These are phyloP conservation scores for Poecilia velifera DNA, from an alignment of 2,797 vertebrate species.

Conservation along the genomic window DNA sequence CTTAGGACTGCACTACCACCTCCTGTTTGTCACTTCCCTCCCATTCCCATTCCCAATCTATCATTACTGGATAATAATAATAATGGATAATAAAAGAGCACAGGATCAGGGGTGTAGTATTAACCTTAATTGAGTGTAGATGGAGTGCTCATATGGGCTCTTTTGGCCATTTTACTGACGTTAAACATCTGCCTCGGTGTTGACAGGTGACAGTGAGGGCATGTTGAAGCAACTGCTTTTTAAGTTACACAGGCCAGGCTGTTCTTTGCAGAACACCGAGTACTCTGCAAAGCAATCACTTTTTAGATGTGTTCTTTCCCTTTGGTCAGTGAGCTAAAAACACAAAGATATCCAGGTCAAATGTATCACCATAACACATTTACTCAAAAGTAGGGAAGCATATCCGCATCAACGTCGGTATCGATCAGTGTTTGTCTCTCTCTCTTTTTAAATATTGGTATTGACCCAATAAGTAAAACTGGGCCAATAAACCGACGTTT, in stretches of 20 bases:
- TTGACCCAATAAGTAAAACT: not conserved
- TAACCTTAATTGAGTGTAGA: slow-evolving; percentile 29
- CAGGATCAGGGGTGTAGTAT: slow-evolving; percentile 17
- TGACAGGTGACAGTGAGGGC: slow-evolving; percentile 40
- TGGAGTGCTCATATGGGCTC: slow-evolving; percentile 38
- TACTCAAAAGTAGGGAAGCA: not conserved
- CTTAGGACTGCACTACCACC: slow-evolving; percentile 45
- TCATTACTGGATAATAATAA: slow-evolving; percentile 39
- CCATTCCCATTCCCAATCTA: slow-evolving; percentile 45
- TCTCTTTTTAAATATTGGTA: not conserved
- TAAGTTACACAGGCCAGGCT: not conserved
- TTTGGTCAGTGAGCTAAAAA: not conserved
- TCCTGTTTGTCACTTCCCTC: slow-evolving; percentile 42
- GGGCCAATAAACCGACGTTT: not conserved
- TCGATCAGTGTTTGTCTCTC: not conserved
- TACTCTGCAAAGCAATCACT: not conserved
- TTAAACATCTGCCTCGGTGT: slow-evolving; percentile 40
- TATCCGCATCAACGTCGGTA: not conserved
- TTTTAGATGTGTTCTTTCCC: not conserved
- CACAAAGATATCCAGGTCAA: not conserved
- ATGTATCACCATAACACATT: not conserved
- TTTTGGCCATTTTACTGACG: slow-evolving; percentile 30
- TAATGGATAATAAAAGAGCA: slow-evolving; percentile 48
- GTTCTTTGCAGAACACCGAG: not conserved
- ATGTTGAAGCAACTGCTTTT: slow-evolving; percentile 12